Conservation (phyloP, 2,888 invertebrate genomes). For the Conistra vaccinii region DNA sequence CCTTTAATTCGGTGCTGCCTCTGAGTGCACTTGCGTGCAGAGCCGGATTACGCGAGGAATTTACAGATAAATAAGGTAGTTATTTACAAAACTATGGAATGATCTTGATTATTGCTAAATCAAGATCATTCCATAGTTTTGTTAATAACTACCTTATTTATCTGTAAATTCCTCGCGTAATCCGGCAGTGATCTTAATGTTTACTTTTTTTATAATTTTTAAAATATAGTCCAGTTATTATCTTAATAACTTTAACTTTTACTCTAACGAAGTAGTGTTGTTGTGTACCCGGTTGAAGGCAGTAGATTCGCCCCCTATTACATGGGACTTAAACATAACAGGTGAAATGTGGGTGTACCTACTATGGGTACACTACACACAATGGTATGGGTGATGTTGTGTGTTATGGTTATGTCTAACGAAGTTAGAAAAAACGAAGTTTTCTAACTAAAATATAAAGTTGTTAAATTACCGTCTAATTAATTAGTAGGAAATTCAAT, state of each 20-base stretch:
- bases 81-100: not conserved
- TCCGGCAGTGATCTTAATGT: no score
- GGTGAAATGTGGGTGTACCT: no score
- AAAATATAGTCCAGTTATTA: not conserved
- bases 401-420: no score
- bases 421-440: not conserved
- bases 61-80: not conserved
- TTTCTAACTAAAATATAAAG: no score
- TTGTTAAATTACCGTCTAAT: not conserved
- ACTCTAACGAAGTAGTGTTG: not conserved
- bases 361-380: no score
- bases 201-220: no score
- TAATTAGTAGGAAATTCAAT: not conserved
- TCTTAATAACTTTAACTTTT: no score
- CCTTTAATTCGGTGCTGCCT: slow-evolving; percentile 57
- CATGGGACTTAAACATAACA: no score
- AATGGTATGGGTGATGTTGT: no score
- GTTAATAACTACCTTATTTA: not conserved
- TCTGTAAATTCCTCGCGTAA: slow-evolving; percentile 2
- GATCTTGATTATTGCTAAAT: no score
- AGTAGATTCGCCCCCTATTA: no score
- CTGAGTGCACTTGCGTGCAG: slow-evolving; percentile 60
- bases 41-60: slow-evolving; percentile 25
- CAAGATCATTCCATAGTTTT: not conserved
- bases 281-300: no score